These are phyloP conservation scores for Conus canariensis DNA, from an alignment of 2,888 invertebrate species.

Conservation along the genomic window DNA sequence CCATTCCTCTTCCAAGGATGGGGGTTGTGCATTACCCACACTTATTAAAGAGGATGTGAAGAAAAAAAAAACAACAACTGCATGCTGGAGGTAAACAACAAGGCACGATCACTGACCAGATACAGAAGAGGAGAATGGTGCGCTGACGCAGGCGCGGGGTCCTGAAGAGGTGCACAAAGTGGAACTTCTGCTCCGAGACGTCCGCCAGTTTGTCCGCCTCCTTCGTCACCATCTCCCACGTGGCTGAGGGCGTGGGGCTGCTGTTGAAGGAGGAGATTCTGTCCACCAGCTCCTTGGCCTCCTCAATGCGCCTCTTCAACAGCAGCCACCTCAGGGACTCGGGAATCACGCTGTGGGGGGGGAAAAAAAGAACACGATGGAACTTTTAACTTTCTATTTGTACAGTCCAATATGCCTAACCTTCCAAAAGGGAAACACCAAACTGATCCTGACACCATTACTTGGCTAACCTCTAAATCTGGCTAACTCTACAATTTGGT, in stretches of 20 bases:
- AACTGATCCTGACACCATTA: too few relatives aligned
- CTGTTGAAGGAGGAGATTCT: conserved; percentile 64
- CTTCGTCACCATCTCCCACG: conserved; percentile 39
- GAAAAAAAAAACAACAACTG: not conserved
- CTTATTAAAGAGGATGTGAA: not conserved
- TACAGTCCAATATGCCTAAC: too few relatives aligned
- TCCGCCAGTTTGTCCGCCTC: not conserved
- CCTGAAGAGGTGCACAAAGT: conserved; percentile 40
- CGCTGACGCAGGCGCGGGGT: conserved; percentile 36
- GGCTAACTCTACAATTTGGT: too few relatives aligned
- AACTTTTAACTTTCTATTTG: too few relatives aligned
- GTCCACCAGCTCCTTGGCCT: conserved; percentile 59
- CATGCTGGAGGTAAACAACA: too few relatives aligned
- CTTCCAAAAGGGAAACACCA: too few relatives aligned
- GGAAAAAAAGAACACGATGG: not conserved
- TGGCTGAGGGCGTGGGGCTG: conserved; percentile 29
- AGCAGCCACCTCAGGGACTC: conserved; percentile 75
- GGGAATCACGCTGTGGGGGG: conserved; percentile 66
- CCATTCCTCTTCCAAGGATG: too few relatives aligned
- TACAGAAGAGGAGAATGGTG: conserved; percentile 41
- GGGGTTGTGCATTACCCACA: too few relatives aligned
- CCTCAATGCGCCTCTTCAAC: conserved; percentile 58
- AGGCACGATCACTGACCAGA: conserved; percentile 39
- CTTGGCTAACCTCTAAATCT: too few relatives aligned
- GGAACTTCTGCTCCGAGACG: conserved; percentile 4